Base-by-base conservation (phyloP, 2,888 invertebrate genomes). In the Spatulosminthurus flaviceps region DNA sequence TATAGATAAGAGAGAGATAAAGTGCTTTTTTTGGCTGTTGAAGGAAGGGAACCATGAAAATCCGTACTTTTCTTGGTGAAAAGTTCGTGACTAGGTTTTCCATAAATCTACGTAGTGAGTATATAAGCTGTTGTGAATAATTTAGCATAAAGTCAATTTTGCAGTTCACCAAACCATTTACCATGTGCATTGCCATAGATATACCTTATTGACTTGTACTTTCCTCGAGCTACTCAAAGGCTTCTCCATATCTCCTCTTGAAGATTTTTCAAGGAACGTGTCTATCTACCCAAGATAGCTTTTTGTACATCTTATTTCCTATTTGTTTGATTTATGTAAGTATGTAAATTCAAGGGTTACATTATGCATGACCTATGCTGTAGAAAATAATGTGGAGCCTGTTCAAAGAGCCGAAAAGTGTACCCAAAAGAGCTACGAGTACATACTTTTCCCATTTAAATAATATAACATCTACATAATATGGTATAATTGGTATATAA, bases 111-210 rank as follows among this genome's bases (percentile, higher is more conserved):
- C 71, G 79, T 79, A 79, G 80, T 80, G 74, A 77, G 80, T 79
- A 72, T 51, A 51, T 80, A 82, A 80, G 78, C 79, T 81, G 80
- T 77, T 80, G 80, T 85, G 84, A 85, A 85, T 85, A 85, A 85
- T 85, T 85, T 83, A 85, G 83, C 81, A 83, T 79, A 83, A 83
- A 85, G 85, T 85, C 85, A 85, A 85, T 85, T 85, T 85, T 83
- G 83, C 84, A 83, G 83, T 83, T 84, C 83, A 84, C 81, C 83
- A 84, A 83, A 83, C 84, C 83, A 84, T 84, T 83, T 82, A 84
- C 83, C 82, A 83, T 82, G 83, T 83, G 80, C 80, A 77, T 78
- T 80, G 76, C 79, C 79, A 81, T 51, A 16, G 9, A 5, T 51
- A 9, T 51, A n/a, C n/a, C 2, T 51, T 83, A 82, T 82, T 82